phyloP scores from a whole-genome alignment of 2,797 vertebrate species.

The Anisognathus igniventris region DNA sequence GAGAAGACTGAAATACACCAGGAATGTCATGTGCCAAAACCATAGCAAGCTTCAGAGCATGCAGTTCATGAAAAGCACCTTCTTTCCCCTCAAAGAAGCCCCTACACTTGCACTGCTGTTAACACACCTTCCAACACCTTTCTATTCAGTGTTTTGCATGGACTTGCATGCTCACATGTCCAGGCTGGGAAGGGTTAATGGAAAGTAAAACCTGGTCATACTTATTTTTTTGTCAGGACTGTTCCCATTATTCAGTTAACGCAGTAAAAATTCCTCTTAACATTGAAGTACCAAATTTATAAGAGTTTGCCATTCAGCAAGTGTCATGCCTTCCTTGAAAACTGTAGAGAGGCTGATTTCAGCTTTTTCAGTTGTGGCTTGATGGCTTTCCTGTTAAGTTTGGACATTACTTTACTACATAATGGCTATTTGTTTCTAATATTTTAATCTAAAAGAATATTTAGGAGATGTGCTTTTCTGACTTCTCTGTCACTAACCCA shows the following conservation, averaged over 20 bases:
- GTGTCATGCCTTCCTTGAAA: constrained; percentile 60
- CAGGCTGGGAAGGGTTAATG: constrained; percentile 69
- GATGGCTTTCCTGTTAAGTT: constrained; percentile 57
- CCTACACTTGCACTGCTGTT: constrained; percentile 31
- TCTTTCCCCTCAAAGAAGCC: constrained; percentile 17
- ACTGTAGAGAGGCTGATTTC: constrained; percentile 43
- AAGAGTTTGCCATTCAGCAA: constrained; percentile 63
- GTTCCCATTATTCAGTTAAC: constrained; percentile 60
- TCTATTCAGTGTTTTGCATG: not conserved
- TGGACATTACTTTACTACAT: constrained; percentile 37
- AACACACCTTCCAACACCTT: constrained; percentile 7
- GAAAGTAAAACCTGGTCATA: constrained; percentile 60
- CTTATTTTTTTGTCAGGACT: constrained; percentile 55
- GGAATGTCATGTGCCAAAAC: not conserved
- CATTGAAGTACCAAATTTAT: constrained; percentile 48
- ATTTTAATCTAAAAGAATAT: constrained; percentile 31
- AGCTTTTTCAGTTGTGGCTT: constrained; percentile 56
- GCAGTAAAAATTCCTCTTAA: constrained; percentile 57
- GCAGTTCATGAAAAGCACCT: constrained; percentile 38
- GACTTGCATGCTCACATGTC: constrained; percentile 30
- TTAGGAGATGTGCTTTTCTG: constrained; percentile 50
- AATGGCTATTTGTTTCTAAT: constrained; percentile 47
- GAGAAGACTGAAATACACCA: not conserved
- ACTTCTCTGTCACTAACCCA: constrained; percentile 53
- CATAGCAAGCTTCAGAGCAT: constrained; percentile 28